phyloP scores from a whole-genome alignment of 2,113 vertebrate genomes.

The Spermophilus dauricus region DNA sequence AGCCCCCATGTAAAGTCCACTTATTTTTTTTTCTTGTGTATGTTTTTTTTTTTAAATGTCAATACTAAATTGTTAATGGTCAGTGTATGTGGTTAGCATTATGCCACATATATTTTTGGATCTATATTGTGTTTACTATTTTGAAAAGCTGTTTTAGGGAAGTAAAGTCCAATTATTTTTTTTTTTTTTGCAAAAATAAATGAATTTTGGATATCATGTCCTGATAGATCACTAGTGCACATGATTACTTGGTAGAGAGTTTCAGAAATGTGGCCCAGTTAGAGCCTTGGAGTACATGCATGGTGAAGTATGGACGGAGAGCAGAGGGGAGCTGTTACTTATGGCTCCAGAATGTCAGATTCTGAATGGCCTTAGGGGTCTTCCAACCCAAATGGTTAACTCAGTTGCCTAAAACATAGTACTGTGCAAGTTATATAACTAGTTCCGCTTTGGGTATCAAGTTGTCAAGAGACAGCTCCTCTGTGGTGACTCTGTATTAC shows the following conservation, averaged over 20 bases:
- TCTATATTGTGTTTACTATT: background rate
- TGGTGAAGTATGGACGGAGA: background rate
- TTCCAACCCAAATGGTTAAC: background rate
- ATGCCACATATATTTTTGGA: background rate
- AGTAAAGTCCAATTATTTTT: background rate
- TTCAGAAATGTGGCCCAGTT: conserved; percentile 24
- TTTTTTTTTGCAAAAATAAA: background rate
- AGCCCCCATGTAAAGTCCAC: too few species aligned
- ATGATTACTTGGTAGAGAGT: background rate
- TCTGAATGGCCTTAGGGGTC: conserved; percentile 3
- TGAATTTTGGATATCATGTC: background rate
- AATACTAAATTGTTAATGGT: conserved; percentile 1
- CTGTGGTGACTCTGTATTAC: background rate
- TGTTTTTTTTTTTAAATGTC: background rate
- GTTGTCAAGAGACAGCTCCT: background rate
- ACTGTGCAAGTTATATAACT: background rate
- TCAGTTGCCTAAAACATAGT: background rate
- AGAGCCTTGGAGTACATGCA: background rate
- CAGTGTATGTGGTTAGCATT: background rate
- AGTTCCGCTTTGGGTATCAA: background rate
- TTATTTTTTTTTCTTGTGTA: conserved; percentile 9
- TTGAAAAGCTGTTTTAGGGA: background rate
- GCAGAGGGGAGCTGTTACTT: background rate
- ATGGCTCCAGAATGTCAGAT: background rate
- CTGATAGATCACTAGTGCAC: background rate